Percentiles rank a stretch among this genome's conserved stretches.
phyloP scores from a whole-genome alignment of 1,140 invertebrate genomes.

The Pseudobourletiella spinata region DNA sequence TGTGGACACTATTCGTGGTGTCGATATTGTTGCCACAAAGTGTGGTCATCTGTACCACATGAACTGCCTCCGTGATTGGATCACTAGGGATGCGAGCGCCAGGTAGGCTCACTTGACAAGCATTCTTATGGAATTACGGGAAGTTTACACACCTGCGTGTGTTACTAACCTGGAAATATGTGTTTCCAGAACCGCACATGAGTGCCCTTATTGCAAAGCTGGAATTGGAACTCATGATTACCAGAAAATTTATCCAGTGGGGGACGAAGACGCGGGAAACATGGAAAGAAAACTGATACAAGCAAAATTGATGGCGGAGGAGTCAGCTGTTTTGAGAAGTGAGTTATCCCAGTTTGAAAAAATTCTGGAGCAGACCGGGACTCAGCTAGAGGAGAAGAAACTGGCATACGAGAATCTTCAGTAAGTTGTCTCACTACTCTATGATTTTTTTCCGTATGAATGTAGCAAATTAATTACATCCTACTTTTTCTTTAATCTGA shows the following conservation, averaged over 20 bases:
- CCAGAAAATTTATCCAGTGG: conserved; percentile 28
- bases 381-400: conserved; percentile 8
- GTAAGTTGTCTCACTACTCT: no score
- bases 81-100: not conserved
- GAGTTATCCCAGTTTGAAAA: not conserved
- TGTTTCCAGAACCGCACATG: conserved; percentile 14
- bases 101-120: not conserved
- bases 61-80: conserved; percentile 16
- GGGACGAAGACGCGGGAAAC: conserved; percentile 32
- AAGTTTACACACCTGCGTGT: not conserved
- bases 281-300: not conserved
- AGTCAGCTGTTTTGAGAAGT: not conserved
- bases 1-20: not conserved
- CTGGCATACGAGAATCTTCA: conserved; percentile 9
- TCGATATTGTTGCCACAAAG: conserved; percentile 17
- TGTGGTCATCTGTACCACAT: conserved; percentile 25
- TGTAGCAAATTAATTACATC: no score
- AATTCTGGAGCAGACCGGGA: not conserved
- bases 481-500: no score
- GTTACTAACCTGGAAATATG: no score
- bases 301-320: not conserved
- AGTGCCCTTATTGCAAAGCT: conserved; percentile 29
- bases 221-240: conserved; percentile 20
- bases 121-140: not conserved
- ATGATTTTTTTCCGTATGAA: no score